Conservation (phyloP, 2,888 invertebrate species). For the Tineola bisselliella region DNA sequence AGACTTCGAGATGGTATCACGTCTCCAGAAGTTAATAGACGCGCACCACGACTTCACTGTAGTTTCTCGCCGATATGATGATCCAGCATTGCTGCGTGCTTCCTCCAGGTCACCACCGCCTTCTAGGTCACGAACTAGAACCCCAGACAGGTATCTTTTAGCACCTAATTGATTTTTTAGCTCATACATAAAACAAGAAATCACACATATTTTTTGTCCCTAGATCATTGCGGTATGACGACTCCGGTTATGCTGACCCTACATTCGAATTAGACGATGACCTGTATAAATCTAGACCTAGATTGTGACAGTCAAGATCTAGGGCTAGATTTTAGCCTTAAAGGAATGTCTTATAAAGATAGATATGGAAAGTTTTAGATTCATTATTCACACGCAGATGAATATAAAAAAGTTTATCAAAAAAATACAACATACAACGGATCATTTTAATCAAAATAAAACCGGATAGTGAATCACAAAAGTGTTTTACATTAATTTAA, state of each 20-base stretch:
- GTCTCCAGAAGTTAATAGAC: constrained; percentile 84
- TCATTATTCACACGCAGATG: too few species aligned
- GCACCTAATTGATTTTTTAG: too few species aligned
- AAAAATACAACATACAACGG: too few species aligned
- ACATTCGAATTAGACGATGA: constrained; percentile 77
- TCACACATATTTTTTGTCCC: not conserved
- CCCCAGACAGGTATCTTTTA: constrained; percentile 68
- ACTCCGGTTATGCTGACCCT: constrained; percentile 77
- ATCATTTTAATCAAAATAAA: too few species aligned
- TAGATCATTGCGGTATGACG: constrained; percentile 73
- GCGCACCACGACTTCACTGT: constrained; percentile 89
- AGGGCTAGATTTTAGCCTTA: constrained; percentile 46
- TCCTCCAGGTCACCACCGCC: constrained; percentile 60
- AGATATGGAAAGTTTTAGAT: too few species aligned
- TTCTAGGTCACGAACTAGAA: constrained; percentile 51
- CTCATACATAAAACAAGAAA: not conserved
- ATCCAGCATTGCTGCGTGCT: constrained; percentile 52
- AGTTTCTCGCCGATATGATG: constrained; percentile 75
- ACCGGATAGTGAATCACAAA: too few species aligned
- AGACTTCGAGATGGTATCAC: constrained; percentile 79
- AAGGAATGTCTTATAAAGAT: not conserved
- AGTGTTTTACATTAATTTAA: too few species aligned
- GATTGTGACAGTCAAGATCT: constrained; percentile 61
- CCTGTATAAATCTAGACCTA: constrained; percentile 70
- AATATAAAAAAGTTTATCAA: too few species aligned